Evolutionary conservation across 2,888 invertebrate genomes (phyloP).

Genomic region (Syrphus vitripennis): DNA sequence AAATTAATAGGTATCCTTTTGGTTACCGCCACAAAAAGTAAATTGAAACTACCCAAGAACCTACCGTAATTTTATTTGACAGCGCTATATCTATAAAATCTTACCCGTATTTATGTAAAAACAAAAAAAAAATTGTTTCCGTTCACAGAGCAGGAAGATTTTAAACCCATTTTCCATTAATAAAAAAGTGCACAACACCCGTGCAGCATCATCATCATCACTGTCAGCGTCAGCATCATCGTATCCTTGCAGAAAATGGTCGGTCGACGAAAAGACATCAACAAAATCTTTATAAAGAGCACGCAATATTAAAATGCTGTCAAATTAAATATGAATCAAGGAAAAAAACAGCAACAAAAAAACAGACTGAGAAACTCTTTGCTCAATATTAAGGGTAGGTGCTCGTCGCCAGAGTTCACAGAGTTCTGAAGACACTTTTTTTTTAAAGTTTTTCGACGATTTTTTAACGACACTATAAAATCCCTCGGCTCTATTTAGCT

Average conservation of each 20-base stretch:
- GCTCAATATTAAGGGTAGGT: neutral
- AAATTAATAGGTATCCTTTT: slow-evolving; percentile 22
- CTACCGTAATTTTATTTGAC: slow-evolving; percentile 44
- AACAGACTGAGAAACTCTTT: neutral
- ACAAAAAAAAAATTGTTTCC: neutral
- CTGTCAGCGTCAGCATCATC: slow-evolving; percentile 20
- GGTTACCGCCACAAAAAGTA: slow-evolving; percentile 42
- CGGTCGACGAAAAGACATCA: neutral
- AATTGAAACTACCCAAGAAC: neutral
- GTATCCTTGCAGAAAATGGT: slow-evolving; percentile 31
- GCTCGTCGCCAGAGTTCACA: slow-evolving; percentile 17
- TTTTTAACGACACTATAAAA: too few relatives aligned
- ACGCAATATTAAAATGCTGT: slow-evolving; percentile 61
- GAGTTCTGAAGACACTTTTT: neutral
- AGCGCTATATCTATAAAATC: neutral
- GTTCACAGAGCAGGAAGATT: neutral
- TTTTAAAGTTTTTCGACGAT: neutral
- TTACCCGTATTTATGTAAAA: neutral
- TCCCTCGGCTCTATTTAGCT: too few relatives aligned
- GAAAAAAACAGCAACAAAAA: neutral
- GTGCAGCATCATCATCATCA: slow-evolving; percentile 33
- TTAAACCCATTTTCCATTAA: slow-evolving; percentile 48
- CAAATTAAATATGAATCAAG: slow-evolving; percentile 64
- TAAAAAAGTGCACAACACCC: slow-evolving; percentile 15
- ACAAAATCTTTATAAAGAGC: slow-evolving; percentile 5